phyloP scores from a whole-genome alignment of 2,113 vertebrate genomes.

The Anas platyrhynchos region DNA sequence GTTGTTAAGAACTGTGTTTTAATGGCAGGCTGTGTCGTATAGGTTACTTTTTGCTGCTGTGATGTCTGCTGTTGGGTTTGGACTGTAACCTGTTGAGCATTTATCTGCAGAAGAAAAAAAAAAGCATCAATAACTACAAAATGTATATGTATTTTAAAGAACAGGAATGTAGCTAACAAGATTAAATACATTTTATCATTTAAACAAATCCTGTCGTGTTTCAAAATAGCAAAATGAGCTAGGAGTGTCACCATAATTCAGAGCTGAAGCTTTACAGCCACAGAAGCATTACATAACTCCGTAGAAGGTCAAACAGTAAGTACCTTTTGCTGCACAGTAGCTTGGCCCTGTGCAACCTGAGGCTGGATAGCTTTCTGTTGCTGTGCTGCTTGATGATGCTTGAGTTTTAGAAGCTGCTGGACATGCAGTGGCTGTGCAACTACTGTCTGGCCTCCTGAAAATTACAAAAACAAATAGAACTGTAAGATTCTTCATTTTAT shows the following conservation, averaged over 20 bases:
- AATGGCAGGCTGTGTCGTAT: slow-evolving; percentile 87
- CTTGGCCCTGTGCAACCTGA: slow-evolving; percentile 80
- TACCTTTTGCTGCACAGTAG: slow-evolving; percentile 89
- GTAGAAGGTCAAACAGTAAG: not conserved
- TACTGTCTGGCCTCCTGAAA: slow-evolving; percentile 80
- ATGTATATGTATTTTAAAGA: not conserved
- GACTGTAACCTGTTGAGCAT: slow-evolving; percentile 84
- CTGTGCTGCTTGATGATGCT: slow-evolving; percentile 78
- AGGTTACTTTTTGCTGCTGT: slow-evolving; percentile 92
- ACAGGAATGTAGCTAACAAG: not conserved
- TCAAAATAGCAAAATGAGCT: not conserved
- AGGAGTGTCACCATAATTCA: not conserved
- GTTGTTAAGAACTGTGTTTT: slow-evolving; percentile 94
- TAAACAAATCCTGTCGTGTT: not conserved
- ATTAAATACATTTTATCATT: not conserved
- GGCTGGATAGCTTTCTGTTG: slow-evolving; percentile 89
- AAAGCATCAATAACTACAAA: not conserved
- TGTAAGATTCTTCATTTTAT: not conserved
- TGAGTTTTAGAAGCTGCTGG: slow-evolving; percentile 84
- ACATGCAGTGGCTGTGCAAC: slow-evolving; percentile 81
- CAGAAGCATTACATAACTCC: not conserved
- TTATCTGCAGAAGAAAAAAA: slow-evolving; percentile 65
- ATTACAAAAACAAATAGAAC: not conserved
- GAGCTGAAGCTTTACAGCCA: not conserved
- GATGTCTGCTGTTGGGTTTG: slow-evolving; percentile 84